Evolutionary conservation across 2,888 invertebrate species (phyloP).

Genomic region (Chaetoderma sp.): DNA sequence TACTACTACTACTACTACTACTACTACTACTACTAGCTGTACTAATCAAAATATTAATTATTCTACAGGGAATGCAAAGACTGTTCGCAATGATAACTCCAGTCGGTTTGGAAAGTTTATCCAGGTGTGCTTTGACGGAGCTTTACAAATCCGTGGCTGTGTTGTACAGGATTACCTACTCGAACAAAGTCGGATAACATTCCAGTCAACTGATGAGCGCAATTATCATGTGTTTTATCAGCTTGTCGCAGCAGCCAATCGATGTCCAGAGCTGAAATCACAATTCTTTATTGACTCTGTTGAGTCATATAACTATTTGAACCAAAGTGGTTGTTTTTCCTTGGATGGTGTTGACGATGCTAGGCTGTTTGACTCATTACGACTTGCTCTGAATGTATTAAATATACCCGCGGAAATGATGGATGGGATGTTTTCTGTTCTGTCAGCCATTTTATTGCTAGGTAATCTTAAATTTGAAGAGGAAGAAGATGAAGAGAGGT

Average conservation of each 20-base stretch:
- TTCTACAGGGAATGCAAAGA: conserved; percentile 88
- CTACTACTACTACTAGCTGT: not conserved
- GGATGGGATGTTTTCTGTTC: conserved; percentile 56
- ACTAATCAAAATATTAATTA: conserved; percentile 7
- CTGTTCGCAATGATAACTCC: conserved; percentile 95
- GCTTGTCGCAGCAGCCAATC: conserved; percentile 81
- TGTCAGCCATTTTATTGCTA: conserved; percentile 55
- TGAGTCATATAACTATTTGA: conserved; percentile 55
- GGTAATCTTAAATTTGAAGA: conserved; percentile 58
- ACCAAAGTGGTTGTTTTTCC: conserved; percentile 57
- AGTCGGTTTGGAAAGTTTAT: conserved; percentile 96
- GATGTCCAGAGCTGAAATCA: conserved; percentile 49
- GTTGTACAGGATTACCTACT: conserved; percentile 83
- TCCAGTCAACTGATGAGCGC: conserved; percentile 88
- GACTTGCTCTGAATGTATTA: conserved; percentile 59
- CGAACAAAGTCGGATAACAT: conserved; percentile 88
- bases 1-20: not conserved
- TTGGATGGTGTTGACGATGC: conserved; percentile 56
- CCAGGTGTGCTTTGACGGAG: conserved; percentile 92
- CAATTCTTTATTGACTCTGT: conserved; percentile 47
- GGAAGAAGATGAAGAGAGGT: conserved; percentile 61
- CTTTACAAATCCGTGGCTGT: conserved; percentile 68
- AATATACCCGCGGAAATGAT: conserved; percentile 54
- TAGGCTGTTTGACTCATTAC: conserved; percentile 56
- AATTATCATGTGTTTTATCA: conserved; percentile 99